These are phyloP conservation scores for Phenganax marumi DNA, from an alignment of 92 coral and sea anemone genomes.

Conservation along the genomic window DNA sequence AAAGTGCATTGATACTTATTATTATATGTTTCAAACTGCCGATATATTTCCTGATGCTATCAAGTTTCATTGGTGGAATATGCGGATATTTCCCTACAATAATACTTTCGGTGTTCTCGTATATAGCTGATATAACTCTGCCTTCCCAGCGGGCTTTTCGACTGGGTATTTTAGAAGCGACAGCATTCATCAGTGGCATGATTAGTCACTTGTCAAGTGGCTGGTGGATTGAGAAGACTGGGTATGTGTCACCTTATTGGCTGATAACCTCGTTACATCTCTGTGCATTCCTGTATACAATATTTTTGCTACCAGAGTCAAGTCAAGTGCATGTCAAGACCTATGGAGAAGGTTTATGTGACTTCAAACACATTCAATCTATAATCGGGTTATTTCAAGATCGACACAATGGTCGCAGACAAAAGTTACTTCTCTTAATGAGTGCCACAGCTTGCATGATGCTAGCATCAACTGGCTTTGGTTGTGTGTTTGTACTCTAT, in stretches of 20 bases:
- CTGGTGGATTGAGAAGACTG: slow-evolving; percentile 77
- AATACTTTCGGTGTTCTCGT: slow-evolving; percentile 85
- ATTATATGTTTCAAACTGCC: slow-evolving; percentile 77
- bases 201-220: slow-evolving; percentile 92
- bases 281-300: slow-evolving; percentile 80
- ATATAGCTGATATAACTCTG: slow-evolving; percentile 88
- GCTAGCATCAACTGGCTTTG: slow-evolving; percentile 89
- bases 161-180: slow-evolving; percentile 83
- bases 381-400: slow-evolving; percentile 68
- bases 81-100: slow-evolving; percentile 96
- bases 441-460: slow-evolving; percentile 86
- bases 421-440: slow-evolving; percentile 79
- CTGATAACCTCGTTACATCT: slow-evolving; percentile 72
- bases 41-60: slow-evolving; percentile 68
- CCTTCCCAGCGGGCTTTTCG: slow-evolving; percentile 97
- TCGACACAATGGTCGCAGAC: slow-evolving; percentile 67
- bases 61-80: slow-evolving; percentile 76
- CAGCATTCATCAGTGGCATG: slow-evolving; percentile 94
- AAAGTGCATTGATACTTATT: slow-evolving; percentile 73
- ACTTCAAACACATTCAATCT: slow-evolving; percentile 67
- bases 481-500: slow-evolving; percentile 87
- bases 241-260: slow-evolving; percentile 82
- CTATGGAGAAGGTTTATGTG: slow-evolving; percentile 32
- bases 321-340: slow-evolving; percentile 66
- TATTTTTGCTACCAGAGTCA: slow-evolving; percentile 82